phyloP scores from a whole-genome alignment of 2,888 invertebrate genomes.

The Synanthedon myopaeformis region DNA sequence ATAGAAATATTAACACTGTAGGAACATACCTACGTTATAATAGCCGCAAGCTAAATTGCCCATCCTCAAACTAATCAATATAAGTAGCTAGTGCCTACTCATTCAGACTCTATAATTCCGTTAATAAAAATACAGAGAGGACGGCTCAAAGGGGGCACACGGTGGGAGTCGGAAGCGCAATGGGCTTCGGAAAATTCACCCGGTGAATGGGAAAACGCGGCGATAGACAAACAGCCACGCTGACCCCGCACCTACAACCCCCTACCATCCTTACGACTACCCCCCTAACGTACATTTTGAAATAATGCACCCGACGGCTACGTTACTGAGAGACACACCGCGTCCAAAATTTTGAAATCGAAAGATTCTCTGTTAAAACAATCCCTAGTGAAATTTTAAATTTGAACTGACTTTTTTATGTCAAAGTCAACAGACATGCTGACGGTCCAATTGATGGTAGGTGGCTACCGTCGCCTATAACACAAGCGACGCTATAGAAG shows the following conservation, averaged over 20 bases:
- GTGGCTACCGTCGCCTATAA: too few species aligned
- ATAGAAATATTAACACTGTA: too few species aligned
- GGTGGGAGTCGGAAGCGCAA: constrained; percentile 47
- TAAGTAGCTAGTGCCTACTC: constrained; percentile 55
- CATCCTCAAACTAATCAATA: constrained; percentile 46
- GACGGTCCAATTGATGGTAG: too few species aligned
- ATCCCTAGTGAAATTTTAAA: neutral
- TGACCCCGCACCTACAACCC: constrained; percentile 35
- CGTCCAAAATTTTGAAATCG: constrained; percentile 6
- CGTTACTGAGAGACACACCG: constrained; percentile 21
- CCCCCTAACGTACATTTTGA: constrained; percentile 54
- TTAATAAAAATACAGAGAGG: constrained; percentile 65
- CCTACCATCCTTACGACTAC: constrained; percentile 7
- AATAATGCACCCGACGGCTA: constrained; percentile 53
- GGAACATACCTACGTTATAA: neutral
- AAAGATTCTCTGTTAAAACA: neutral
- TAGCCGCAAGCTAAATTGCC: neutral
- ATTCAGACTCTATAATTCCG: constrained; percentile 64
- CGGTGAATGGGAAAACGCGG: constrained; percentile 67
- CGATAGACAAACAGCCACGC: constrained; percentile 64
- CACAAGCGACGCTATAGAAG: too few species aligned
- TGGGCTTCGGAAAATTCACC: constrained; percentile 68
- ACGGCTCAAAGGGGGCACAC: constrained; percentile 34
- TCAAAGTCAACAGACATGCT: too few species aligned
- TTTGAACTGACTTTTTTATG: neutral